Conservation (phyloP, 2,888 invertebrate genomes). For the Agrochola macilenta region DNA sequence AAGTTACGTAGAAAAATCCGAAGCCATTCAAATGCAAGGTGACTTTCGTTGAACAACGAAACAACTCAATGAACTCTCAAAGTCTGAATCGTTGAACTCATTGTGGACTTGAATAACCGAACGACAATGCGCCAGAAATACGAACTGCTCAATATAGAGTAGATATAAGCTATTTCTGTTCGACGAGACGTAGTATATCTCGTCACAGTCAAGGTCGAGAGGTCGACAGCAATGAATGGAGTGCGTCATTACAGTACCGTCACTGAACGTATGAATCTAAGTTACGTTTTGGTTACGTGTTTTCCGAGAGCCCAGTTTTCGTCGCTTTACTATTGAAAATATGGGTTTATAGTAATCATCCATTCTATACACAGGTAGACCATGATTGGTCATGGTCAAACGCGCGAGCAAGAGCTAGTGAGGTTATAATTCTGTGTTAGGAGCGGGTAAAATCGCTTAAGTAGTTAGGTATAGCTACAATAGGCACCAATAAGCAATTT, state of each 20-base stretch:
- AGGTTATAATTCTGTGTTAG: not conserved
- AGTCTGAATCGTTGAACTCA: conserved; percentile 15
- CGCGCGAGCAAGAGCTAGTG: not conserved
- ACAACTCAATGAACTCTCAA: conserved; percentile 34
- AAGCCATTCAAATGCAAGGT: conserved; percentile 22
- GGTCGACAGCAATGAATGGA: conserved; percentile 18
- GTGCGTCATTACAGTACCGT: not conserved
- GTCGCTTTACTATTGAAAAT: not conserved
- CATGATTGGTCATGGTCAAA: not conserved
- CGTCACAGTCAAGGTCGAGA: conserved; percentile 18
- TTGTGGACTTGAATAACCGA: conserved; percentile 3
- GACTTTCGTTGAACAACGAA: conserved; percentile 3
- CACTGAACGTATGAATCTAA: not conserved
- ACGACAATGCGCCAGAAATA: conserved; percentile 8
- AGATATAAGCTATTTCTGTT: not conserved
- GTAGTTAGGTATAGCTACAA: no score
- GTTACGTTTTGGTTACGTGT: conserved; percentile 5
- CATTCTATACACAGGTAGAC: no score
- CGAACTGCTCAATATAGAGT: conserved; percentile 1
- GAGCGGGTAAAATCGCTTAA: no score
- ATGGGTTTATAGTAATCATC: not conserved
- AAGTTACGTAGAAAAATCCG: conserved; percentile 13
- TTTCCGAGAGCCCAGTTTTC: not conserved
- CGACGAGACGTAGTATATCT: conserved; percentile 5
- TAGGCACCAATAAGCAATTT: not conserved